Conservation (phyloP, 2,797 vertebrate genomes). For the Aselliscus stoliczkanus region DNA sequence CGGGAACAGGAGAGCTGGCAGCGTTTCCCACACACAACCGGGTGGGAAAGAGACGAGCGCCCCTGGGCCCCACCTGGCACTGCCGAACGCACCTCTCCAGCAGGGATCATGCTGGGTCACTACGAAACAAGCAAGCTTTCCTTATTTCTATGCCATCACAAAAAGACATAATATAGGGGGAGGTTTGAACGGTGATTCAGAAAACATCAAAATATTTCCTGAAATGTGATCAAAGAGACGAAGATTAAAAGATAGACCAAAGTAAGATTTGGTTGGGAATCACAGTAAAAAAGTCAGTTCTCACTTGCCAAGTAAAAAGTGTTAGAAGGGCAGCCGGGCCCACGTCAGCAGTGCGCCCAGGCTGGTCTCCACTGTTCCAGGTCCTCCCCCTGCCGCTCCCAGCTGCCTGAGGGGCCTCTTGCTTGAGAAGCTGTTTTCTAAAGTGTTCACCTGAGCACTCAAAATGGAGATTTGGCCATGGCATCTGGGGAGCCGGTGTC, state of each 20-base stretch:
- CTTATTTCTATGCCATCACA: background rate
- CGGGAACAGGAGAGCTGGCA: background rate
- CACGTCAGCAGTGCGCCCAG: background rate
- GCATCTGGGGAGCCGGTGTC: accelerated
- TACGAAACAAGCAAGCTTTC: background rate
- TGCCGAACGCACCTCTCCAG: accelerated
- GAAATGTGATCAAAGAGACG: background rate
- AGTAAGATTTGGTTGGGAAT: background rate
- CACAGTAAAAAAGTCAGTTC: no score
- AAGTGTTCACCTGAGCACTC: background rate
- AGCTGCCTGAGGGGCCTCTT: accelerated
- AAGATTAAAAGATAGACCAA: background rate
- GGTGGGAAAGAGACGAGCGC: accelerated
- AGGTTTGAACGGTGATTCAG: background rate
- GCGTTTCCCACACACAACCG: background rate
- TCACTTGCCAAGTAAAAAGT: background rate
- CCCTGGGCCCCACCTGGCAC: accelerated
- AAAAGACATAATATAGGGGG: background rate
- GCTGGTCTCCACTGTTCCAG: no score
- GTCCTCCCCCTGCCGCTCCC: accelerated
- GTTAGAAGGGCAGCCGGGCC: no score
- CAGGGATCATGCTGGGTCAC: accelerated
- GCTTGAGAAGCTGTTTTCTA: background rate
- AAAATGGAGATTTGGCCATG: accelerated
- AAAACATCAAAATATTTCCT: background rate